These are phyloP conservation scores for Discoglossus pictus DNA, from an alignment of 2,797 vertebrate species.

Conservation along the genomic window DNA sequence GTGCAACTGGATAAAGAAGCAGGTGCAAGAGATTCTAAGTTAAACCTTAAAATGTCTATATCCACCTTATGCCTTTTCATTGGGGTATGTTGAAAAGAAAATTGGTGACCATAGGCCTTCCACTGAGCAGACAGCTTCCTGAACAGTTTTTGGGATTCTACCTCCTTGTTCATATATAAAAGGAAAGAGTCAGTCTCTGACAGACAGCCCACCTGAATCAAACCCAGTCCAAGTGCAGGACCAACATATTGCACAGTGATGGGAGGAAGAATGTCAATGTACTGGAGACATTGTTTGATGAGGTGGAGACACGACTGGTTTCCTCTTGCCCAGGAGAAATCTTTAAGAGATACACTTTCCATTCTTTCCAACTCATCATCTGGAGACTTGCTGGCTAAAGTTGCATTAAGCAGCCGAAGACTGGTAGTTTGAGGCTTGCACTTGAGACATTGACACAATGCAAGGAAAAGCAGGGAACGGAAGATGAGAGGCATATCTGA, in stretches of 20 bases:
- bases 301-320: conserved; percentile 71
- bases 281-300: conserved; percentile 63
- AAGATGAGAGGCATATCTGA: conserved; percentile 3
- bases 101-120: neutral
- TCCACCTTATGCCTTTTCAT: neutral
- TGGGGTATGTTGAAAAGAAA: neutral
- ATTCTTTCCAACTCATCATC: neutral
- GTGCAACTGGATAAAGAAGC: neutral
- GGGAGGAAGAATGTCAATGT: conserved; percentile 59
- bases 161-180: conserved; percentile 32
- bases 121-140: conserved; percentile 4
- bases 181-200: conserved; percentile 64
- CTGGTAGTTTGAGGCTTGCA: neutral
- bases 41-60: conserved; percentile 16
- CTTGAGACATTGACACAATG: conserved; percentile 1
- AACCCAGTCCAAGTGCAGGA: conserved; percentile 74
- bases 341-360: neutral
- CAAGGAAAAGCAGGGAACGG: neutral
- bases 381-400: neutral
- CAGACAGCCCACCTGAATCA: conserved; percentile 72
- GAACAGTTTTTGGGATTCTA: conserved; percentile 9
- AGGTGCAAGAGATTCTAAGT: conserved; percentile 17
- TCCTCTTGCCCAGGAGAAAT: conserved; percentile 23
- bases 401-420: neutral
- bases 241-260: conserved; percentile 73